Evolutionary conservation across 35 echinoderm and acorn worm genomes (phyloP), one percentile per base, ranked within the genome.

Genomic region (Strongylocentrotus purpuratus): DNA sequence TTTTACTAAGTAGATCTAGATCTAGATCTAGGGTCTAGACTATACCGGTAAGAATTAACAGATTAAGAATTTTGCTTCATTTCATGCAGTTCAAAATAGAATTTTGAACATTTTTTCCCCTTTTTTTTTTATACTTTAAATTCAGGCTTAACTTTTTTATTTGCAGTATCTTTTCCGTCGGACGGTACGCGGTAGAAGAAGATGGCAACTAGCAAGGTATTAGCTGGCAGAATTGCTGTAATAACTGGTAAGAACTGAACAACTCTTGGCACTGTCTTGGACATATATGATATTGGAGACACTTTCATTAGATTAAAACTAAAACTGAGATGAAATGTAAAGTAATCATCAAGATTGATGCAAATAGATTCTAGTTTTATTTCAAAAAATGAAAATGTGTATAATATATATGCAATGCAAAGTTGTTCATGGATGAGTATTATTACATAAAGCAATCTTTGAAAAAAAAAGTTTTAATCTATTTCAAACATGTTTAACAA

Each of bases 161-260:
- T 55, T 55, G 50, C 50, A 55, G 50, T 55, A 10, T 55, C 7
- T 55, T 10, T 55, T 10, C 10, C 50, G 35, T 55, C 50, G 6
- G 50, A 15, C 11, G 50, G 50, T 15, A 12, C 7, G 10, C 11
- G 50, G 50, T 15, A 12, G 50, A 78, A 28, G 20, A 78, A 78
- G 20, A 93, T 93, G 91, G 45, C 91, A 58, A n/a, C 91, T 2
- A 93, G 91, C 31, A 31, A 47, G 46, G 4, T 93, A 33, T 88
- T 95, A 33, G 86, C 88, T 41, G 88, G 95, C 5, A 91, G 87
- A 91, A 52, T 95, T 15, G 95, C 95, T 61, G 22, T 95, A 5
- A 88, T 95, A 35, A 95, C 95, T 25, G 95, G 95, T 95, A 31
- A 95, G 35, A 86, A 95, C 86, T 25, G 59, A 22, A 33, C 46